Evolutionary conservation across 2,888 invertebrate genomes (phyloP), one percentile per base, ranked within the genome.

Genomic region (Pachliopta kotzebuea): DNA sequence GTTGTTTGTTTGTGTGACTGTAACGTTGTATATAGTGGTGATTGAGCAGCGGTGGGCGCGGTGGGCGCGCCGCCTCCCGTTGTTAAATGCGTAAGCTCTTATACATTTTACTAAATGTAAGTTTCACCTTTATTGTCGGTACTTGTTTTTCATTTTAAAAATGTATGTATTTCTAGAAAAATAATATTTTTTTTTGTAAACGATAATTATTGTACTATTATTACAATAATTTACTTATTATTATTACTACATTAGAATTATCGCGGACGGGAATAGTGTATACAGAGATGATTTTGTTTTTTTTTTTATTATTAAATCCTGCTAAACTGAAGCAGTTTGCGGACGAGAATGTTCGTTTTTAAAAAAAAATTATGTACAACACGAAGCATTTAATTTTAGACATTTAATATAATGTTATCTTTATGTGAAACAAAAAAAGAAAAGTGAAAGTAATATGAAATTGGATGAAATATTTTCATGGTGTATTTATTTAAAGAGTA

Each of bases 371-470:
- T 83, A 88, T 91, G 90, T 90, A 90, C 91, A 91, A 91, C 85
- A 87, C 76, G 80, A 90, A 88, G 91, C 91, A 91, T 91, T 91
- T 91, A 91, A 90, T 89, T 90, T 89, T 90, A 91, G 89, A 86
- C 83, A 85, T 87, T 80, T 84, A 87, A 86, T 85, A 83, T 88
- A 87, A 87, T 84, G 83, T 86, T 86, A 88, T 86, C 84, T 83
- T 84, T 82, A 86, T 84, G 79, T 71, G 82, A 83, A 52, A 21
- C 21, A 52, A 52, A 52, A 20, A 3, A 49, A 74, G 6, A 26
- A 26, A 26, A 26, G 26, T 14, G 4, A 76, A 76, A 79, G 80
- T 81, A 78, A 77, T 82, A 80, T 80, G 79, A 77, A 78, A 77
- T 76, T 77, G 68, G 70, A 74, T 65, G 58, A 75, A 68, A 76